Percentiles rank a stretch among this genome's conserved stretches.
phyloP scores from a whole-genome alignment of 2,797 vertebrate genomes.

The Cetoscarus ocellatus region DNA sequence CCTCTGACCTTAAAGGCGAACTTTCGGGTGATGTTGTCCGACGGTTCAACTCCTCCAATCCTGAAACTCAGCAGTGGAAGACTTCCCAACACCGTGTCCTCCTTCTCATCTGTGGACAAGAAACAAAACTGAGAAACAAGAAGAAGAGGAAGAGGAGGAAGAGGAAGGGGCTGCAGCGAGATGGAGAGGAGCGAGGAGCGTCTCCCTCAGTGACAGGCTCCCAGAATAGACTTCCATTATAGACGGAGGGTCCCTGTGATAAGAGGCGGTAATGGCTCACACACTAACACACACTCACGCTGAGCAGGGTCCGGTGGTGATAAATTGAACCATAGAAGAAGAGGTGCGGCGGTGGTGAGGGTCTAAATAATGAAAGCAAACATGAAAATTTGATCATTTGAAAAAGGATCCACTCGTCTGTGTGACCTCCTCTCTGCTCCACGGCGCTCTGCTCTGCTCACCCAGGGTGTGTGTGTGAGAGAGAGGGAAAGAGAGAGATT shows the following conservation, averaged over 20 bases:
- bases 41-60: conserved; percentile 87
- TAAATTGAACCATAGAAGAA: conserved; percentile 28
- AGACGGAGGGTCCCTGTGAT: conserved; percentile 39
- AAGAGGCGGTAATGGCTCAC: conserved; percentile 43
- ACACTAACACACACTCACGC: conserved; percentile 20
- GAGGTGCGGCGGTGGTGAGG: conserved; percentile 1
- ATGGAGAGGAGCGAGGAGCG: neutral
- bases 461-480: conserved; percentile 25
- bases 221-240: conserved; percentile 76
- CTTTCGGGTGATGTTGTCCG: conserved; percentile 93
- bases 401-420: conserved; percentile 36
- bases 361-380: conserved; percentile 73
- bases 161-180: too few relatives aligned
- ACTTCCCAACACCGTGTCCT: conserved; percentile 93
- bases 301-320: conserved; percentile 26
- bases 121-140: too few relatives aligned
- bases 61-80: conserved; percentile 94
- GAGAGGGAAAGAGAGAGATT: conserved; percentile 11
- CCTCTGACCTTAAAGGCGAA: conserved; percentile 95
- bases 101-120: conserved; percentile 89
- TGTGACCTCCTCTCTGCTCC: conserved; percentile 29
- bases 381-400: conserved; percentile 67
- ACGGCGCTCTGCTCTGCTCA: conserved; percentile 22
- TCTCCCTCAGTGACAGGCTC: conserved; percentile 61
- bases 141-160: too few relatives aligned